Conservation (phyloP, 92 coral and sea anemone genomes). For the Palythoa heliodiscus region DNA sequence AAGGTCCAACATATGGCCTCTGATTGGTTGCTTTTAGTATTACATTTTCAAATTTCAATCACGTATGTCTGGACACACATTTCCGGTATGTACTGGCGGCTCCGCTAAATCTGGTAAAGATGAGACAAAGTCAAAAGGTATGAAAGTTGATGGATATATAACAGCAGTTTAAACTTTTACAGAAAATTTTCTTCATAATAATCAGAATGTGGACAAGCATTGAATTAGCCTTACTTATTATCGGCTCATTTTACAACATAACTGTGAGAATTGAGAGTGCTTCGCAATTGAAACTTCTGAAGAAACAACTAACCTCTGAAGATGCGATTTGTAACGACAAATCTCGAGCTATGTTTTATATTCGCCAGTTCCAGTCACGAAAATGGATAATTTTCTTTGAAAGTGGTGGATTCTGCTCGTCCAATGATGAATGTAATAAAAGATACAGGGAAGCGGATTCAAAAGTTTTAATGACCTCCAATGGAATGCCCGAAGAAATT, state of each 20-base stretch:
- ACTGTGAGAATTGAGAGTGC: background rate
- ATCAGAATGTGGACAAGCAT: conserved; percentile 9
- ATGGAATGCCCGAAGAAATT: conserved; percentile 39
- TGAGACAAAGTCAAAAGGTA: background rate
- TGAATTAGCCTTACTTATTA: background rate
- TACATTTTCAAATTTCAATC: conserved; percentile 24
- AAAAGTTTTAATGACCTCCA: conserved; percentile 59
- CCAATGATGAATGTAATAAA: conserved; percentile 54
- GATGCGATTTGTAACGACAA: conserved; percentile 65
- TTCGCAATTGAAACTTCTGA: conserved; percentile 31
- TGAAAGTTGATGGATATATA: background rate
- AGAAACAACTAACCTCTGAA: conserved; percentile 25
- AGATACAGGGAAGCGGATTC: conserved; percentile 58
- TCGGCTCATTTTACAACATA: background rate
- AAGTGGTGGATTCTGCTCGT: conserved; percentile 67
- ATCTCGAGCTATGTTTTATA: conserved; percentile 53
- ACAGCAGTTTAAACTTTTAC: background rate
- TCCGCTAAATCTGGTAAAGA: conserved; percentile 19
- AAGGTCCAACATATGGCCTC: background rate
- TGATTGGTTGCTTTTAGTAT: conserved; percentile 22
- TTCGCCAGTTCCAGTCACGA: conserved; percentile 30
- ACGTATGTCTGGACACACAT: conserved; percentile 4
- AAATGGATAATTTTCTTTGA: conserved; percentile 67
- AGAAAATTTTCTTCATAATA: background rate
- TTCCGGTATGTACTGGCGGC: conserved; percentile 38